Percentiles rank a stretch among this genome's conserved stretches.
These are phyloP conservation scores for Chironomus tepperi DNA, from an alignment of 1,140 invertebrate genomes.

Conservation along the genomic window DNA sequence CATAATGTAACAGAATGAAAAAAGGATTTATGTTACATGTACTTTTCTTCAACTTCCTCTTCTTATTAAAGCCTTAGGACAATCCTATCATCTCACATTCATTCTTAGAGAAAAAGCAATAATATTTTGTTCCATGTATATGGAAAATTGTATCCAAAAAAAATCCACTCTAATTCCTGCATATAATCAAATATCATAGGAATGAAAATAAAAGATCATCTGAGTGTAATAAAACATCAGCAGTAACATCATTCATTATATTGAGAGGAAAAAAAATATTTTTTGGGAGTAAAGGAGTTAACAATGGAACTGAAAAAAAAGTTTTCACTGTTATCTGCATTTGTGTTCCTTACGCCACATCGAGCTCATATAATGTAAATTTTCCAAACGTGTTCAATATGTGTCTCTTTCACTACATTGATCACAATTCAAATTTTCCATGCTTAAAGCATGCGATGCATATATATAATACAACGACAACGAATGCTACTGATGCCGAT, in stretches of 20 bases:
- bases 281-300: no score
- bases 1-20: not conserved
- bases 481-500: not conserved
- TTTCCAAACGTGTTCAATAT: constrained; percentile 11
- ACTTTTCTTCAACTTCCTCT: no score
- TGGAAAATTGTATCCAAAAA: no score
- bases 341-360: not conserved
- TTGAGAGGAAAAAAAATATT: not conserved
- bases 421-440: constrained; percentile 17
- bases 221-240: not conserved
- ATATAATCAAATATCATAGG: not conserved
- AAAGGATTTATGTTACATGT: not conserved
- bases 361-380: constrained; percentile 1
- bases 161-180: no score
- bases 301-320: no score
- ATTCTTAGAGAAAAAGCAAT: no score
- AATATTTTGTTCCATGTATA: no score
- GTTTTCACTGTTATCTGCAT: not conserved
- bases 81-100: no score
- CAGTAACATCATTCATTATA: constrained; percentile 14
- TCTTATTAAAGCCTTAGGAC: no score
- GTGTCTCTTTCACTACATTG: constrained; percentile 20
- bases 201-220: not conserved
- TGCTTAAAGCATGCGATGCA: not conserved
- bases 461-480: not conserved